phyloP scores from a whole-genome alignment of 2,113 vertebrate genomes.

The Hipposideros armiger region DNA sequence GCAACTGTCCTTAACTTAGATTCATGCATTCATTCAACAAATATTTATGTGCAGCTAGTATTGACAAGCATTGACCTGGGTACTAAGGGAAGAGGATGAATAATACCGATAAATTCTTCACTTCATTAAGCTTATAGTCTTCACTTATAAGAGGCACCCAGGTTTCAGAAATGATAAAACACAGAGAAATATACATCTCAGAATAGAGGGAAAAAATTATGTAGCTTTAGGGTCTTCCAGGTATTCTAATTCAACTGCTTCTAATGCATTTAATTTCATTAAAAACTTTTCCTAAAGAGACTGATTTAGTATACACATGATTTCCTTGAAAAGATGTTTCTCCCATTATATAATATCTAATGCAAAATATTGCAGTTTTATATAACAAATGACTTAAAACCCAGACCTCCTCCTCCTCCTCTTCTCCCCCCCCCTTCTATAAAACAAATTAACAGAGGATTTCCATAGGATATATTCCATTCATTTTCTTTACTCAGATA shows the following conservation, averaged over 20 bases:
- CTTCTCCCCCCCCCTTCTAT: background rate
- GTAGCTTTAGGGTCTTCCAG: background rate
- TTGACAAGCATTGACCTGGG: background rate
- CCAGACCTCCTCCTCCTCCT: background rate
- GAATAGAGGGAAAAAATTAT: background rate
- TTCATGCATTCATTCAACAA: background rate
- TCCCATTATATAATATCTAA: constrained; percentile 16
- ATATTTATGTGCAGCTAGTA: background rate
- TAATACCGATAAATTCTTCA: background rate
- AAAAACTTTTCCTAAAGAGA: background rate
- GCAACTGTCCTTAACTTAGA: background rate
- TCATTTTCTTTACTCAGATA: background rate
- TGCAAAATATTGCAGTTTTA: background rate
- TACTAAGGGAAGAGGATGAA: background rate
- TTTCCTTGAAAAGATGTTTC: constrained; percentile 2
- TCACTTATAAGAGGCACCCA: background rate
- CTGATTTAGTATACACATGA: background rate
- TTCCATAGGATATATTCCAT: background rate
- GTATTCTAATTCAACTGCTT: background rate
- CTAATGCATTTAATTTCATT: constrained; percentile 34
- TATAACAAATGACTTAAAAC: background rate
- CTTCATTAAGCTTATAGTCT: background rate
- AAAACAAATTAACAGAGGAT: background rate
- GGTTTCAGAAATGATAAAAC: constrained; percentile 13
- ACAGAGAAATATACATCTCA: background rate